Percentiles rank a stretch among this genome's conserved stretches.
Evolutionary conservation across 2,113 vertebrate genomes (phyloP).

Genomic region (Neogale vison): DNA sequence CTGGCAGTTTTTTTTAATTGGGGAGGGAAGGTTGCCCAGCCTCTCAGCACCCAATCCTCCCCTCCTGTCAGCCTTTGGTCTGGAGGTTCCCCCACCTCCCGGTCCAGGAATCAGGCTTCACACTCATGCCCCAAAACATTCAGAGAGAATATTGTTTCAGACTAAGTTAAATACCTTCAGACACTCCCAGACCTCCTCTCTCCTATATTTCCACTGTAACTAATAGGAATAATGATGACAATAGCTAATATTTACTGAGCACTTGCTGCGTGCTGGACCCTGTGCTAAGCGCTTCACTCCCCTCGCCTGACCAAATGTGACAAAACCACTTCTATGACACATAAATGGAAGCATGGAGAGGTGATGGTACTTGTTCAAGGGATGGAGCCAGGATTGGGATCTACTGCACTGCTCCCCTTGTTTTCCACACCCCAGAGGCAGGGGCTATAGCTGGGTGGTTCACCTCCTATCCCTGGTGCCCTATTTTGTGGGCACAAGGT

Average conservation of each 20-base stretch:
- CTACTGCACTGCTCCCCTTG: not conserved
- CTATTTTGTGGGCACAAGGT: not conserved
- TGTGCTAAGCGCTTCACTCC: not conserved
- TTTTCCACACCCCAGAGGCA: not conserved
- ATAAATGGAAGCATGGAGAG: not conserved
- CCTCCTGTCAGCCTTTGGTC: not conserved
- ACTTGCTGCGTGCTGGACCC: not conserved
- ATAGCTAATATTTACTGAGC: not conserved
- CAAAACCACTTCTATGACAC: not conserved
- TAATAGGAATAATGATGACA: not conserved
- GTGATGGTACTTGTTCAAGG: not conserved
- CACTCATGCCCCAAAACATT: not conserved
- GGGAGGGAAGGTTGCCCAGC: not conserved
- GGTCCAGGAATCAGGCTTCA: not conserved
- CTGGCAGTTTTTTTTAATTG: not conserved
- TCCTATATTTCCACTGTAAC: not conserved
- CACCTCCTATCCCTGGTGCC: not conserved
- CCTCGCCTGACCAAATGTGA: not conserved
- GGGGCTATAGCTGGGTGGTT: not conserved
- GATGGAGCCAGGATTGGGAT: not conserved
- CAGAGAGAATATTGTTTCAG: not conserved
- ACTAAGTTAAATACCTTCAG: not conserved
- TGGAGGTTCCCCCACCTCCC: not conserved
- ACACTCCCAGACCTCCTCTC: not conserved
- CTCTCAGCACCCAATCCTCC: not conserved